Evolutionary conservation across 2,888 invertebrate genomes (phyloP), one percentile per base, ranked within the genome.

Genomic region (Metopia argyrocephala): DNA sequence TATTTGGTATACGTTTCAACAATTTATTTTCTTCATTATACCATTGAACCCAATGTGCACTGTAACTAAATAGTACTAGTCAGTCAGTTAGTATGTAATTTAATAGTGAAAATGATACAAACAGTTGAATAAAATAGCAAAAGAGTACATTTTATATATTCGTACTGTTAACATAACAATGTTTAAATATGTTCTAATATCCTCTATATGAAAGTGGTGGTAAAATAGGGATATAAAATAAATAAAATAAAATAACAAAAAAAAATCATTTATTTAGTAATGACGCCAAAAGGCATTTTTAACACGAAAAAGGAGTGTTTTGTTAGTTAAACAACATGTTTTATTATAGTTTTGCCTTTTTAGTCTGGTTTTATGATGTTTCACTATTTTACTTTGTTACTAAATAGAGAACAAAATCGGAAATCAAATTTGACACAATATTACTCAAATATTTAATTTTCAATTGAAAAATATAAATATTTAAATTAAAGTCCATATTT

Each of bases 221-320:
- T n/a, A n/a, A n/a, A n/a, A n/a, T n/a, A n/a, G n/a, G n/a, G n/a
- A 7, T 50, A 27, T 48, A 27, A 31, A 12, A 38, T 15, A 15
- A 38, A 0, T 9, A 38, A 15, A 28, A 62, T 54, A 25, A 46
- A 54, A 76, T 18, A 50, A n/a, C n/a, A n/a, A n/a, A n/a, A 64
- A 69, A 15, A 23, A 46, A 76, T 28, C 0, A 69, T 64, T 62
- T 57, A 56, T 23, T 62, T 31, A 69, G 64, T n/a, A n/a, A n/a
- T 76, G 48, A 46, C 56, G 69, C 64, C 76, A 76, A 62, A 64
- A 76, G 62, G 62, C 54, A 45, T 56, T 76, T 69, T 21, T 28
- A 56, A 76, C 59, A 69, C 56, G 48, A 54, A 62, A 61, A 56
- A 52, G 68, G 68, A 64, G 71, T 73, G 71, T 61, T 62, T 62